phyloP scores from a whole-genome alignment of 1,140 invertebrate species.

The Lordiphosa clarofinis region DNA sequence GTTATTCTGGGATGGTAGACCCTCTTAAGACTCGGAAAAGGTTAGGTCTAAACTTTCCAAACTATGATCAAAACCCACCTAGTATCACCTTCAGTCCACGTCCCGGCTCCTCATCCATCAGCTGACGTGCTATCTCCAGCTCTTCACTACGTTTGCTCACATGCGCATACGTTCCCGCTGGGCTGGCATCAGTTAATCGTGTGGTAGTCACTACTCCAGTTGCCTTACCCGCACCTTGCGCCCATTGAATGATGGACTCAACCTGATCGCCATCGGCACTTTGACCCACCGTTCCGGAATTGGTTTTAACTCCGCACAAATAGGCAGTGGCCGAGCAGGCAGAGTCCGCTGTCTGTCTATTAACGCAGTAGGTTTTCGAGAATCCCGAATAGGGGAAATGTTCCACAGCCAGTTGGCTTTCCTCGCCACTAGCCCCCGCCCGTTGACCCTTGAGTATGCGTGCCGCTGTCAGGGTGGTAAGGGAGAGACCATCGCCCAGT shows the following conservation, averaged over 20 bases:
- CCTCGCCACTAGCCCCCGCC: conserved; percentile 82
- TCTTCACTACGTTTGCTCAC: conserved; percentile 88
- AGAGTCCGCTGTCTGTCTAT: conserved; percentile 90
- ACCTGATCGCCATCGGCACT: conserved; percentile 83
- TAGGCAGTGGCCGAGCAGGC: conserved; percentile 87
- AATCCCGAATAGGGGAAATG: conserved; percentile 87
- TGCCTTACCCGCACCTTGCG: conserved; percentile 85
- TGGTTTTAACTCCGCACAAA: conserved; percentile 86
- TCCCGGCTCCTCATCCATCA: conserved; percentile 84
- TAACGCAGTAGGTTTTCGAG: conserved; percentile 85
- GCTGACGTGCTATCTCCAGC: conserved; percentile 82
- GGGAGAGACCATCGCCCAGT: conserved; percentile 89
- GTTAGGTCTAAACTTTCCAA: too few relatives aligned
- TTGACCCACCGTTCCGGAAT: conserved; percentile 84
- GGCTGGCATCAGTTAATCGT: conserved; percentile 70
- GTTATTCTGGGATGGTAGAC: too few relatives aligned
- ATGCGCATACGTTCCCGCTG: conserved; percentile 79
- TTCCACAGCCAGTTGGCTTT: conserved; percentile 86
- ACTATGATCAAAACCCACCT: not conserved
- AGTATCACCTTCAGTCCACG: conserved; percentile 83
- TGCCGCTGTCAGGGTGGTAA: conserved; percentile 85
- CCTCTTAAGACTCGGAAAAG: too few relatives aligned
- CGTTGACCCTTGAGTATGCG: conserved; percentile 85
- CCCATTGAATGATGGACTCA: conserved; percentile 89
- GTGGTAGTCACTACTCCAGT: conserved; percentile 76